phyloP scores from a whole-genome alignment of 2,797 vertebrate species.

The Coreius guichenoti region DNA sequence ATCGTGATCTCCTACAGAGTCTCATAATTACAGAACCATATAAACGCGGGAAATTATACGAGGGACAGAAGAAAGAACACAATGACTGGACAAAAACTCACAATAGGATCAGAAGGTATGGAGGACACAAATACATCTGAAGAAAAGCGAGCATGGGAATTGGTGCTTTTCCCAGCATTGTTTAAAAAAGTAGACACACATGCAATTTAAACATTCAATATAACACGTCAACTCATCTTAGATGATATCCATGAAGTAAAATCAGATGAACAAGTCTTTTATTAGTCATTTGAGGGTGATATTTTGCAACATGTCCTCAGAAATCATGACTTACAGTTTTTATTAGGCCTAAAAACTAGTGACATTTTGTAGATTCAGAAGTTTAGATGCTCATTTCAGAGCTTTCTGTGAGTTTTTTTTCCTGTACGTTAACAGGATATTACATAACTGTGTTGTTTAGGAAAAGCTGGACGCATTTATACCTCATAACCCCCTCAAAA shows the following conservation, averaged over 20 bases:
- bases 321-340: neutral
- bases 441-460: conserved; percentile 50
- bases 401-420: neutral
- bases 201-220: neutral
- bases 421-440: neutral
- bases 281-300: neutral
- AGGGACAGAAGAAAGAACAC: neutral
- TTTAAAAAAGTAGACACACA: neutral
- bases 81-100: neutral
- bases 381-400: neutral
- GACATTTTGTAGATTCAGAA: neutral
- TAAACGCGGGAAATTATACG: conserved; percentile 11
- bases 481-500: conserved; percentile 29
- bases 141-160: neutral
- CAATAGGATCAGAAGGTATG: neutral
- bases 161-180: neutral
- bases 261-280: neutral
- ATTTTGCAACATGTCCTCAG: neutral
- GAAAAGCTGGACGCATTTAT: conserved; percentile 35
- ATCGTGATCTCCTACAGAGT: conserved; percentile 28
- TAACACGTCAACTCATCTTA: neutral
- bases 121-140: conserved; percentile 1
- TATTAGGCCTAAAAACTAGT: neutral
- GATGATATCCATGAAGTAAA: neutral
- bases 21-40: conserved; percentile 38